Evolutionary conservation across 2,113 vertebrate genomes (phyloP), one percentile per base, ranked within the genome.

Genomic region (Patagioenas fasciata): DNA sequence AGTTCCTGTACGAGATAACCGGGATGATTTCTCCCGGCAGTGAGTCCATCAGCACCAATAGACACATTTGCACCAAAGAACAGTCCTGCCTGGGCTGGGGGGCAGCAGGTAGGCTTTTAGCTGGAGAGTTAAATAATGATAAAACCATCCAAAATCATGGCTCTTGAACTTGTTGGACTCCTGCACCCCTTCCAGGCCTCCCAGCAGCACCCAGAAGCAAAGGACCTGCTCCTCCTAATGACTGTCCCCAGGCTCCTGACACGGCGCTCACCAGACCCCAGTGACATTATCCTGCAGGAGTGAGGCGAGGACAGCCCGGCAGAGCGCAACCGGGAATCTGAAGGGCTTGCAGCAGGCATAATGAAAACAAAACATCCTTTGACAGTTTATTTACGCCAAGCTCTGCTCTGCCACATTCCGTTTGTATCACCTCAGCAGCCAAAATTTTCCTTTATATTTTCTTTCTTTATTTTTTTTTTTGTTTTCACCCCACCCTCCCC

Each of bases 321-420:
- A 26, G 50, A 80, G 57, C 4, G 2, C 74, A 82, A 31, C 10
- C 2, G 2, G 70, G 89, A 91, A 60, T 1, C 32, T 36, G 58
- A 66, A 86, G 54, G 75, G 40, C 47, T 78, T 47, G 79, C 62
- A 94, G 80, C 36, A 64, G 38, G 48, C 5, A 0, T 42, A 61
- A 79, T 44, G 66, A 53, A 93, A 95, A 73, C 83, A 74, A 90
- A 93, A 80, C 80, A 40, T 62, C 56, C 85, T 61, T 9, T 83
- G 89, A 87, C 89, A 89, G 92, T 85, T 92, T 75, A 57, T 89
- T 80, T 71, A 56, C 60, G 69, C 92, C 0, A 0, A 29, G 69
- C 44, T 79, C 75, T 80, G 79, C 79, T 77, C 89, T 9, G 13
- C 79, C 94, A 65, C 25, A 0, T 83, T 66, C 79, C 8, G 15